Conservation (phyloP, 1,140 invertebrate genomes). For the Zaprionus gabonicus region DNA sequence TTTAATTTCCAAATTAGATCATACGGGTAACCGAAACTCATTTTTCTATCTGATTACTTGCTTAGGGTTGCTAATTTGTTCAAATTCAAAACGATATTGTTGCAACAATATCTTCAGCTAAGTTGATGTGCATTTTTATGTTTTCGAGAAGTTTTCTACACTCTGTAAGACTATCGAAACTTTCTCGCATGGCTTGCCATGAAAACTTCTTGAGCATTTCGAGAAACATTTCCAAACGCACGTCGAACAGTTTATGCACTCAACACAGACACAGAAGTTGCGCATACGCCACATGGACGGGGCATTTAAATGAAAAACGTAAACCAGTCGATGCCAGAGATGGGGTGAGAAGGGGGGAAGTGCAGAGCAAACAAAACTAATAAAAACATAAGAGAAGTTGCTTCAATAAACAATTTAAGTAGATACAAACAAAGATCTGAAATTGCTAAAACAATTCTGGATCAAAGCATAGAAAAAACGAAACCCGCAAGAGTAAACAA, state of each 20-base stretch:
- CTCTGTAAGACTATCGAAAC: slow-evolving; percentile 15
- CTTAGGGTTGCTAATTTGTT: not conserved
- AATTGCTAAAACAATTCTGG: slow-evolving; percentile 33
- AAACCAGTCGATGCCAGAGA: not conserved
- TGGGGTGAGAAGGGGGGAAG: not conserved
- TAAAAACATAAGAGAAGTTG: slow-evolving; percentile 36
- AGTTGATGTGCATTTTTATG: not conserved
- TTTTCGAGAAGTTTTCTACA: not conserved
- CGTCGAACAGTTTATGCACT: slow-evolving; percentile 26
- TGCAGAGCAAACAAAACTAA: slow-evolving; percentile 25
- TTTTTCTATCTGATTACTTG: not conserved
- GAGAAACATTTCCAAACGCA: slow-evolving; percentile 12
- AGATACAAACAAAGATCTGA: slow-evolving; percentile 31
- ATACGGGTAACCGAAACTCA: too few relatives aligned
- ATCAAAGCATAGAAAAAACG: slow-evolving; percentile 20
- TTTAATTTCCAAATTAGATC: not conserved
- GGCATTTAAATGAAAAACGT: slow-evolving; percentile 12
- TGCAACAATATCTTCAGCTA: slow-evolving; percentile 5
- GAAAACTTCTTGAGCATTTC: slow-evolving; percentile 16
- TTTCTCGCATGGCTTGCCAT: slow-evolving; percentile 1
- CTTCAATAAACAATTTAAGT: slow-evolving; percentile 41
- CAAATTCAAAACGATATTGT: not conserved
- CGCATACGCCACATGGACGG: slow-evolving; percentile 15
- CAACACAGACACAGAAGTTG: slow-evolving; percentile 15
- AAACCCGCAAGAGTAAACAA: slow-evolving; percentile 9